A percentile compares a stretch with the other conserved stretches of the same genome.
Conservation (phyloP, 2,797 vertebrate genomes). For the Lutra lutra region DNA sequence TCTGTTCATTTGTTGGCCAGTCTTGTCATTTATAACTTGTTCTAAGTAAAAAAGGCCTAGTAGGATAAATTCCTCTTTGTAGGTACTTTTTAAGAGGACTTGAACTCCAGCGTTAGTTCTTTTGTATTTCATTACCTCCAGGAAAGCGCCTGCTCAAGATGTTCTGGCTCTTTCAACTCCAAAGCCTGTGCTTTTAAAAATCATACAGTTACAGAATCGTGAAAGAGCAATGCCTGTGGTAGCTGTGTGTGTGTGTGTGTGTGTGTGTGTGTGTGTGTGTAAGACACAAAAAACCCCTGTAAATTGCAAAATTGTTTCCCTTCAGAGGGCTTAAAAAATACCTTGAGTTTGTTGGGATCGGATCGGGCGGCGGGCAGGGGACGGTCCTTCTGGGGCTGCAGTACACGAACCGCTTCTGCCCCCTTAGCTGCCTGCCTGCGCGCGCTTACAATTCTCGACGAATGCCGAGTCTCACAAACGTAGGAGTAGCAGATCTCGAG, state of each 20-base stretch:
- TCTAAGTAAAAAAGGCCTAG: background rate
- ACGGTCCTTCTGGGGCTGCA: background rate
- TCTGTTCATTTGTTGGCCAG: background rate
- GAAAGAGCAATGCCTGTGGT: conserved; percentile 46
- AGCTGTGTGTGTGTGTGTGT: background rate
- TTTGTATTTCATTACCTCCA: background rate
- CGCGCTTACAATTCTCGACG: background rate
- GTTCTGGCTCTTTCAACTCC: background rate
- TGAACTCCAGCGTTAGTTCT: background rate
- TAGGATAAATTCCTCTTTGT: background rate
- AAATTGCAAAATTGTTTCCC: conserved; percentile 1
- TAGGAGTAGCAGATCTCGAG: background rate
- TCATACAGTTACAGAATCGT: background rate
- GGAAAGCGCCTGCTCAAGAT: background rate
- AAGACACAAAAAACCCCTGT: background rate
- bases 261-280: background rate
- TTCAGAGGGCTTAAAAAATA: background rate
- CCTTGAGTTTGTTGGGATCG: background rate
- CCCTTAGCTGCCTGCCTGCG: background rate
- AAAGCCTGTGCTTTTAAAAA: background rate
- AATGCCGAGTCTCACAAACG: background rate
- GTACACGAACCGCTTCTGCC: background rate
- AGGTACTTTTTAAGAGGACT: background rate
- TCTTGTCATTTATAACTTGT: background rate
- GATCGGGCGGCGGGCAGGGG: background rate